Percentiles rank a stretch among this genome's conserved stretches.
Evolutionary conservation across 1,140 invertebrate species (phyloP).

Genomic region (Solen grandis): DNA sequence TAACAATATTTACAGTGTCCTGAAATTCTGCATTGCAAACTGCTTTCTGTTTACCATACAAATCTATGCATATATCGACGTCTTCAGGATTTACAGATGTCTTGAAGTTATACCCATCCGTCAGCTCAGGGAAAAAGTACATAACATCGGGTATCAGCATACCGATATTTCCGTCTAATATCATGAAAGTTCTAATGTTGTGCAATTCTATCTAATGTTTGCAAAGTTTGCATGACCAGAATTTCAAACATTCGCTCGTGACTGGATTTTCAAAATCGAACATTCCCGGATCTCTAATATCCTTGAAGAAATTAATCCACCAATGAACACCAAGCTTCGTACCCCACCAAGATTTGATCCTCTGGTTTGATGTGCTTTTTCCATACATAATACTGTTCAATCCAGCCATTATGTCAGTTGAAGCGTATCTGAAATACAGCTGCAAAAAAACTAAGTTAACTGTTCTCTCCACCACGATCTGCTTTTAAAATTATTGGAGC

Average conservation of each 20-base stretch:
- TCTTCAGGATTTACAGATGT: conserved; percentile 21
- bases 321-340: conserved; percentile 21
- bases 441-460: conserved; percentile 17
- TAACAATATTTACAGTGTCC: conserved; percentile 8
- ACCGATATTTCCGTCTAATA: background rate
- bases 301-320: conserved; percentile 50
- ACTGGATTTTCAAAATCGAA: conserved; percentile 19
- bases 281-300: conserved; percentile 21
- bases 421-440: conserved; percentile 23
- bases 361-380: conserved; percentile 50
- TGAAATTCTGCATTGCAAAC: conserved; percentile 3
- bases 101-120: background rate
- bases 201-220: conserved; percentile 28
- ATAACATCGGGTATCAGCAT: conserved; percentile 32
- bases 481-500: conserved; percentile 31
- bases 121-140: conserved; percentile 22
- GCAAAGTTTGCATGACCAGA: conserved; percentile 32
- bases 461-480: conserved; percentile 56
- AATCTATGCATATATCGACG: conserved; percentile 9
- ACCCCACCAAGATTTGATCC: conserved; percentile 53
- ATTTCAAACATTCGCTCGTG: conserved; percentile 16
- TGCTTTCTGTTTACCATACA: conserved; percentile 8
- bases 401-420: conserved; percentile 28
- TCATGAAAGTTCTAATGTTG: conserved; percentile 13
- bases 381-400: conserved; percentile 50